phyloP scores from a whole-genome alignment of 2,113 vertebrate species.

The Sebastes fasciatus region DNA sequence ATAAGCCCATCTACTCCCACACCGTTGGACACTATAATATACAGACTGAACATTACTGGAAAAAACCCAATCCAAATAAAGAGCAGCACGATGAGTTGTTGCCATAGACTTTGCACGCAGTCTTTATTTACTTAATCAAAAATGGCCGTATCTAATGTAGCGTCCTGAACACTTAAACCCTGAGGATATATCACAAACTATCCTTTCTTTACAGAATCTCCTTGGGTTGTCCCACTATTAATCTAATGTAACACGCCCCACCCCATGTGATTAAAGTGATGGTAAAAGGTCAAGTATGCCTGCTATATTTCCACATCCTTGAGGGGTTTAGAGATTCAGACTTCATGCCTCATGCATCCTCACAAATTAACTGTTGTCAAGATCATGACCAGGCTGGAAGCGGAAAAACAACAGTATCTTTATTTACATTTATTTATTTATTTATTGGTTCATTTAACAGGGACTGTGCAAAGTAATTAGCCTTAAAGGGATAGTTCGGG shows the following conservation, averaged over 20 bases:
- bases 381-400: constrained; percentile 2
- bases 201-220: constrained; percentile 5
- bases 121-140: constrained; percentile 21
- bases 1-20: constrained; percentile 65
- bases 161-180: neutral
- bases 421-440: constrained; percentile 11
- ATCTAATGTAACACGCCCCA: constrained; percentile 5
- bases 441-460: constrained; percentile 24
- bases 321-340: neutral
- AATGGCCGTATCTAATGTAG: constrained; percentile 15
- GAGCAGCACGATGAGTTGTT: constrained; percentile 37
- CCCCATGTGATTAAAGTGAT: constrained; percentile 35
- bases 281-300: constrained; percentile 26
- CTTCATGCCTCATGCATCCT: neutral
- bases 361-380: constrained; percentile 13
- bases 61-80: constrained; percentile 37
- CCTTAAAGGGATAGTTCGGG: neutral
- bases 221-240: constrained; percentile 18
- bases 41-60: constrained; percentile 40
- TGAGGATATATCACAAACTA: constrained; percentile 7
- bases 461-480: neutral
- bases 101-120: constrained; percentile 32
- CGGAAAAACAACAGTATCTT: neutral
- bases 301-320: constrained; percentile 5
- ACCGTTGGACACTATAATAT: constrained; percentile 46